phyloP scores from a whole-genome alignment of 1,140 invertebrate species.

The Teleopsis dalmanni region DNA sequence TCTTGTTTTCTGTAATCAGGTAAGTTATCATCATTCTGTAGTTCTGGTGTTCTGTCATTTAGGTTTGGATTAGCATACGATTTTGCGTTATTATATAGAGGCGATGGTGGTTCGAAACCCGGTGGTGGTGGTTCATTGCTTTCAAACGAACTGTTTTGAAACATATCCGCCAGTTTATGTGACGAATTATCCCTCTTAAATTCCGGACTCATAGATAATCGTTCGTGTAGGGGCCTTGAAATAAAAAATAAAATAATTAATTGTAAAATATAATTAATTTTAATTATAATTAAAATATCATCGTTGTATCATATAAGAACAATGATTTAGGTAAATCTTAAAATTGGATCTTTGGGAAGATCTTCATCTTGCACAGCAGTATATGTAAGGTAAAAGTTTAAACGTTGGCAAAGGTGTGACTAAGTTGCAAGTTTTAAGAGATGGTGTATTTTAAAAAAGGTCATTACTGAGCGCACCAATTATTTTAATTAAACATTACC shows the following conservation, averaged over 20 bases:
- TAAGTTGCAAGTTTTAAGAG: no score
- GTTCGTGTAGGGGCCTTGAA: background rate
- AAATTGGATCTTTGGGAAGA: background rate
- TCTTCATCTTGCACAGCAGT: no score
- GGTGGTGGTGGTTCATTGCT: conserved; percentile 47
- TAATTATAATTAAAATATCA: background rate
- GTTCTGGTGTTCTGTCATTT: conserved; percentile 4
- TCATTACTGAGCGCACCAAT: no score
- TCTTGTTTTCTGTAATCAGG: conserved; percentile 1
- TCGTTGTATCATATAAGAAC: background rate
- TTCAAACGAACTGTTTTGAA: conserved; percentile 45
- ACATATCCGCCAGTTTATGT: conserved; percentile 9
- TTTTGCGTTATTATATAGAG: conserved; percentile 1
- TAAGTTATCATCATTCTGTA: background rate
- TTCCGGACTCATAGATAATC: background rate
- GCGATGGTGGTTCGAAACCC: conserved; percentile 41
- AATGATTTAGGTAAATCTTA: background rate
- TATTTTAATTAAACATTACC: no score
- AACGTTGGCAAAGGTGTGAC: no score
- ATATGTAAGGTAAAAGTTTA: no score
- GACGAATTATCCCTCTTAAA: background rate
- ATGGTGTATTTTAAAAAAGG: no score
- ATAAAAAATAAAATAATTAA: background rate
- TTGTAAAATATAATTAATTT: background rate
- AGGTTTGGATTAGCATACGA: background rate